These are phyloP conservation scores for Cercopithecus neglectus DNA, from an alignment of 2,797 vertebrate species.

Conservation along the genomic window DNA sequence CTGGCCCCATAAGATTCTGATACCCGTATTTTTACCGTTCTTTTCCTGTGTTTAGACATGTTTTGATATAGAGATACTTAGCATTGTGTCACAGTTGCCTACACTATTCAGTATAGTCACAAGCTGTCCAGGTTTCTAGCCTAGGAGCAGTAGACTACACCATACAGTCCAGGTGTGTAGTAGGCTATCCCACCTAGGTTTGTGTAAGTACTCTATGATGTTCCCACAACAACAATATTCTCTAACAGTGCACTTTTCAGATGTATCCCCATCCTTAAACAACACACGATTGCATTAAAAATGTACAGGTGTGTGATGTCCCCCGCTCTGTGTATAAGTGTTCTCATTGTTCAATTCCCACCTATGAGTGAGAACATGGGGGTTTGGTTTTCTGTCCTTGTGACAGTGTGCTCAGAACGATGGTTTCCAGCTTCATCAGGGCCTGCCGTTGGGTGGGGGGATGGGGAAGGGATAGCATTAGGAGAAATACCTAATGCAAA, in stretches of 20 bases:
- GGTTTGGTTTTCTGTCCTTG: too few relatives aligned
- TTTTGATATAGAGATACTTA: neutral
- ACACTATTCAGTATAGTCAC: neutral
- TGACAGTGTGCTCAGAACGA: too few relatives aligned
- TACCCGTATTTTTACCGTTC: neutral
- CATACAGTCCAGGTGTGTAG: neutral
- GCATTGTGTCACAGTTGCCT: neutral
- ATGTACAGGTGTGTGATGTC: neutral
- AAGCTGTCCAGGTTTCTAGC: neutral
- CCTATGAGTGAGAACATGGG: too few relatives aligned
- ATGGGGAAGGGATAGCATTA: too few relatives aligned
- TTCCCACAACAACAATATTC: too few relatives aligned
- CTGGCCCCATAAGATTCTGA: neutral
- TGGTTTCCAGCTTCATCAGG: too few relatives aligned
- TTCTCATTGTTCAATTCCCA: too few relatives aligned
- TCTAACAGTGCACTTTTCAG: neutral
- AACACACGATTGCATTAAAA: neutral
- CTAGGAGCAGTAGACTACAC: neutral
- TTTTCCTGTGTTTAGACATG: neutral
- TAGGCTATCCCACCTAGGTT: neutral
- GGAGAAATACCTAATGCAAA: too few relatives aligned
- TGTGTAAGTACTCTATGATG: neutral
- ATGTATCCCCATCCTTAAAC: neutral
- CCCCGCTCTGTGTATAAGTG: too few relatives aligned
- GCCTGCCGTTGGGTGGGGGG: too few relatives aligned